phyloP scores from a whole-genome alignment of 2,797 vertebrate genomes.

The Gambelia wislizenii region DNA sequence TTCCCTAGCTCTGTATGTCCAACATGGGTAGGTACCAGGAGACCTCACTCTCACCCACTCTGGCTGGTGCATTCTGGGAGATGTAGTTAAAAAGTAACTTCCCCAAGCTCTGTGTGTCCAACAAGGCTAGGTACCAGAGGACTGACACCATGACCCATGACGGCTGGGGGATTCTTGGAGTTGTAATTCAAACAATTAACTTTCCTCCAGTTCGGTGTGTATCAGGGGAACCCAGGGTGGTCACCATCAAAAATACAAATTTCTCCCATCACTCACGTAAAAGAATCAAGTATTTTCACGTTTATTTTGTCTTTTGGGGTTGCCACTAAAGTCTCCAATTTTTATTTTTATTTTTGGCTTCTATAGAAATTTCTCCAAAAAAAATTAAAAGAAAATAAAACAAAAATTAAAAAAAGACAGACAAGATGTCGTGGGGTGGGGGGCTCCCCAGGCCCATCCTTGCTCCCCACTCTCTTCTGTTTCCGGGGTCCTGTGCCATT shows the following conservation, averaged over 20 bases:
- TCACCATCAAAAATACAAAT: no score
- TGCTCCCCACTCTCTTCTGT: neutral
- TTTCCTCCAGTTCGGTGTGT: neutral
- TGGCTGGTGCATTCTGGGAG: neutral
- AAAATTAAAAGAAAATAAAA: neutral
- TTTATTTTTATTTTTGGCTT: slow-evolving; percentile 42
- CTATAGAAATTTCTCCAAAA: slow-evolving; percentile 51
- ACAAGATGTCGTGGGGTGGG: neutral
- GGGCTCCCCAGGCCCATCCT: neutral
- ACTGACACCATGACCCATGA: neutral
- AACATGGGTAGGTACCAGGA: neutral
- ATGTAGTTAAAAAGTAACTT: neutral
- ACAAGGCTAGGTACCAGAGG: neutral
- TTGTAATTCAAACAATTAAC: no score
- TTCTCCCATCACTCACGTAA: slow-evolving; percentile 7
- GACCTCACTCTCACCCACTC: neutral
- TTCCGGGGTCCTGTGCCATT: neutral
- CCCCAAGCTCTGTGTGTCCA: neutral
- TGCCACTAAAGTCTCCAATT: slow-evolving; percentile 41
- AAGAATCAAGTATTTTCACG: slow-evolving; percentile 49
- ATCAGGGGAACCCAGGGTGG: neutral
- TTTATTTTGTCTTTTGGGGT: slow-evolving; percentile 44
- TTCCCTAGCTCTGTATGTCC: no score
- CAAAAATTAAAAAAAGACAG: slow-evolving; percentile 33
- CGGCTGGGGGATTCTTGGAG: no score